These are phyloP conservation scores for Ancistrus triradiatus DNA, from an alignment of 2,113 vertebrate species.

Conservation along the genomic window DNA sequence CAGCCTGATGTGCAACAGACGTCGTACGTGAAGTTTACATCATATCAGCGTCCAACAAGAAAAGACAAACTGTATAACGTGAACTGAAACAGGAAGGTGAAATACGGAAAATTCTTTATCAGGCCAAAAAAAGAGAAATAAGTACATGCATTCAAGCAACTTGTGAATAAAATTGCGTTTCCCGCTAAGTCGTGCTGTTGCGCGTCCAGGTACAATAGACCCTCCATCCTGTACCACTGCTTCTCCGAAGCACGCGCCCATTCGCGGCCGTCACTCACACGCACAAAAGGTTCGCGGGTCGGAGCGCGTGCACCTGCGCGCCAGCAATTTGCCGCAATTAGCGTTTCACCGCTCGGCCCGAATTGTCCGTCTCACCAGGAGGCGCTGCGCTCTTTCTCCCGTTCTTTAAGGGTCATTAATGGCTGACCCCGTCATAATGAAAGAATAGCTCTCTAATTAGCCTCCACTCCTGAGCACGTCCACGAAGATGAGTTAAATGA, in stretches of 20 bases:
- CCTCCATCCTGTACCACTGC: slow-evolving; percentile 22
- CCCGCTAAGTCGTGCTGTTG: slow-evolving; percentile 5
- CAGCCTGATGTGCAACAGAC: too few species aligned
- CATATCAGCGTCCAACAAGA: too few species aligned
- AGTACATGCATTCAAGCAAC: background rate
- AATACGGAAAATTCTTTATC: background rate
- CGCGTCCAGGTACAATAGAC: slow-evolving; percentile 38
- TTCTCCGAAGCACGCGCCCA: slow-evolving; percentile 28
- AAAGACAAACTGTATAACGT: too few species aligned
- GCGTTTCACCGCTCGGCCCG: slow-evolving; percentile 34
- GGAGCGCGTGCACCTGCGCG: slow-evolving; percentile 31
- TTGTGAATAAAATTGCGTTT: background rate
- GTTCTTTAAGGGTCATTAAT: slow-evolving; percentile 34
- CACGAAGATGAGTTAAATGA: slow-evolving; percentile 40
- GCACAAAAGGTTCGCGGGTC: slow-evolving; percentile 37
- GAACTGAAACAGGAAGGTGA: too few species aligned
- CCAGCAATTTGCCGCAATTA: slow-evolving; percentile 50
- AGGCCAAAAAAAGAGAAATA: background rate
- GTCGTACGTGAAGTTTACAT: too few species aligned
- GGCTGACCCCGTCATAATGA: slow-evolving; percentile 45
- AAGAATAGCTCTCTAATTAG: slow-evolving; percentile 46
- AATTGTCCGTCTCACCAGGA: slow-evolving; percentile 41
- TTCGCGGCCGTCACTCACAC: slow-evolving; percentile 43
- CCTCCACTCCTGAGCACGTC: slow-evolving; percentile 27
- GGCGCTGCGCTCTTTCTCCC: slow-evolving; percentile 30